Conservation (phyloP, 1,140 invertebrate species). For the Lerema accius region DNA sequence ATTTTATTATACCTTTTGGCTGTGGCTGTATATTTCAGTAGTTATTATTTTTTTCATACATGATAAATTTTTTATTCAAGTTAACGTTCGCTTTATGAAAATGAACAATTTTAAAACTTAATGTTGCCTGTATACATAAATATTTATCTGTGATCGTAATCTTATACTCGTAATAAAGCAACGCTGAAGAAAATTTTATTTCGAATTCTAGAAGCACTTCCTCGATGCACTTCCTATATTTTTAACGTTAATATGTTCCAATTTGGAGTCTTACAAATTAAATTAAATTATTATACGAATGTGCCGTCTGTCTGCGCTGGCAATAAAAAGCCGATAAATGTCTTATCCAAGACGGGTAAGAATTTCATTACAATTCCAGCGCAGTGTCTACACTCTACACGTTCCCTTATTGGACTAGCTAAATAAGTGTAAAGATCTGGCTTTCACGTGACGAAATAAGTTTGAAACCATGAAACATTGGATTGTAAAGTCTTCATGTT, state of each 20-base stretch:
- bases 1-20: too few species aligned
- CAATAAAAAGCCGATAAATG: slow-evolving; percentile 31
- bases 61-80: too few species aligned
- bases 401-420: slow-evolving; percentile 31
- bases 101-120: too few species aligned
- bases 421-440: slow-evolving; percentile 30
- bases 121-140: too few species aligned
- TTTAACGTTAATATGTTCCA: background rate
- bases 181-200: too few species aligned
- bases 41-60: too few species aligned
- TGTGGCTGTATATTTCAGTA: too few species aligned
- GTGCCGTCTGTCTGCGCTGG: slow-evolving; percentile 14
- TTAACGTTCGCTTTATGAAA: too few species aligned
- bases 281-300: slow-evolving; percentile 28
- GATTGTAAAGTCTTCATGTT: slow-evolving; percentile 20
- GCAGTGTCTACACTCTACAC: slow-evolving; percentile 20
- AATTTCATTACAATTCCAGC: slow-evolving; percentile 33
- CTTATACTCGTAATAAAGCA: too few species aligned
- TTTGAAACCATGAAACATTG: slow-evolving; percentile 17
- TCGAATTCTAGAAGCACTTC: too few species aligned
- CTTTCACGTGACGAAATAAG: slow-evolving; percentile 22
- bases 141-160: too few species aligned
- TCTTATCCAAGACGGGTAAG: slow-evolving; percentile 32
- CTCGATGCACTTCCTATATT: too few species aligned
- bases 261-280: slow-evolving; percentile 11